These are phyloP conservation scores for Hoplodrina blanda DNA, from an alignment of 2,888 invertebrate species.

Conservation along the genomic window DNA sequence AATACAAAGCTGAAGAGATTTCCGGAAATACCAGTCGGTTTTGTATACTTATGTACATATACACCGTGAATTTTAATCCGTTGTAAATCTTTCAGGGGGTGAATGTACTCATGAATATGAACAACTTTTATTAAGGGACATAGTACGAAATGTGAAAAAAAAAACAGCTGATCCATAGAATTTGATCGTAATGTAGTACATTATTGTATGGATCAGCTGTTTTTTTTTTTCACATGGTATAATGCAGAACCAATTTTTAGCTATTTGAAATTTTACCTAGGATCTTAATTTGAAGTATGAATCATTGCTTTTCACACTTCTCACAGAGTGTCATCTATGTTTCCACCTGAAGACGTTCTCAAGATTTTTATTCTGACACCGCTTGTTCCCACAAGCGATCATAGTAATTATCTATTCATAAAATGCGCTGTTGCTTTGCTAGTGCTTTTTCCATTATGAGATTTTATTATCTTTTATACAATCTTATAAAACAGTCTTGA, in stretches of 20 bases:
- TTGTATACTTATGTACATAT: too few species aligned
- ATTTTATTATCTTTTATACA: slow-evolving; percentile 23
- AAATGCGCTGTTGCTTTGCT: slow-evolving; percentile 22
- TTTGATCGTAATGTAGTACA: too few species aligned
- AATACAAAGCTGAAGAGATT: too few species aligned
- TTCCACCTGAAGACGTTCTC: slow-evolving; percentile 26
- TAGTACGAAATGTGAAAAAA: too few species aligned
- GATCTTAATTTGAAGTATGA: neutral
- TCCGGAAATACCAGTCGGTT: too few species aligned
- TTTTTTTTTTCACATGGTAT: too few species aligned
- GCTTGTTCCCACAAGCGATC: slow-evolving; percentile 45
- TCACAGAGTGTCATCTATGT: slow-evolving; percentile 10
- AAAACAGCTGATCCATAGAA: too few species aligned
- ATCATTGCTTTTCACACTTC: slow-evolving; percentile 26
- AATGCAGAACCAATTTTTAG: slow-evolving; percentile 1
- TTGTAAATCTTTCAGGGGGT: too few species aligned
- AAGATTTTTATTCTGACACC: slow-evolving; percentile 38
- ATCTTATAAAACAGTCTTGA: neutral
- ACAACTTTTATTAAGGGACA: too few species aligned
- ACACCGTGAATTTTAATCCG: too few species aligned
- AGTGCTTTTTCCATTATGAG: slow-evolving; percentile 14
- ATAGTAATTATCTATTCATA: slow-evolving; percentile 54
- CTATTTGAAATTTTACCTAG: neutral
- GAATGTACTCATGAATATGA: too few species aligned
- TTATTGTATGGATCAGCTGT: too few species aligned